Evolutionary conservation across 2,797 vertebrate genomes (phyloP).

Genomic region (Poeciliopsis presidionis): DNA sequence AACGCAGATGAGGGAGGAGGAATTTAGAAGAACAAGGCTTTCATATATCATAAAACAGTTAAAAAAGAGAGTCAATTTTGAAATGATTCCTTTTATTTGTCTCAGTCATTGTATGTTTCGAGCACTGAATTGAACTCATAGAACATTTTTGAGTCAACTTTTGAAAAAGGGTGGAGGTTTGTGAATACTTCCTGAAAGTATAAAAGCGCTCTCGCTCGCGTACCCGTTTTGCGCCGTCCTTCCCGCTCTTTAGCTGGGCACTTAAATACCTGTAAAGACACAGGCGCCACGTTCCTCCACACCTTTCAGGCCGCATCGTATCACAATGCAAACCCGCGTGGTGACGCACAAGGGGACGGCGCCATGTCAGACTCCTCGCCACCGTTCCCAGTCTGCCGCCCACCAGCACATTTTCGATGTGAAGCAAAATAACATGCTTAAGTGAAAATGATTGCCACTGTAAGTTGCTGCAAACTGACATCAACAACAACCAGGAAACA

Average conservation of each 20-base stretch:
- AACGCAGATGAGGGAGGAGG: slow-evolving; percentile 32
- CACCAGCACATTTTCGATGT: slow-evolving; percentile 4
- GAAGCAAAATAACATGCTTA: not conserved
- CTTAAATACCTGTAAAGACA: slow-evolving; percentile 27
- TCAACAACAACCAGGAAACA: too few species aligned
- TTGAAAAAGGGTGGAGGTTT: not conserved
- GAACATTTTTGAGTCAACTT: too few species aligned
- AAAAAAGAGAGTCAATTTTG: not conserved
- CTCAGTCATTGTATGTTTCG: not conserved
- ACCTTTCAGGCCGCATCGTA: slow-evolving; percentile 48
- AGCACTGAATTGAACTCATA: not conserved
- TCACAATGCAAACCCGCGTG: slow-evolving; percentile 15
- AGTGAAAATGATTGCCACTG: not conserved
- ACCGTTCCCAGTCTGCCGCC: not conserved
- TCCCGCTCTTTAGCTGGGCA: slow-evolving; percentile 24
- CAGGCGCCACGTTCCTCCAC: slow-evolving; percentile 18
- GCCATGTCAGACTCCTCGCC: not conserved
- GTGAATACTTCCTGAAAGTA: not conserved
- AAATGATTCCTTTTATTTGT: not conserved
- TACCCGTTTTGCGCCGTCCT: slow-evolving; percentile 30
- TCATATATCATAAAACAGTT: not conserved
- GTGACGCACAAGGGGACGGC: not conserved
- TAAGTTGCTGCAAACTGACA: not conserved
- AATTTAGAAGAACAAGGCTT: not conserved
- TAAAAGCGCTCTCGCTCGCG: not conserved